A percentile compares a stretch with the other conserved stretches of the same genome.
Evolutionary conservation across 2,888 invertebrate species (phyloP).

Genomic region (Himalopsyche tibetana): DNA sequence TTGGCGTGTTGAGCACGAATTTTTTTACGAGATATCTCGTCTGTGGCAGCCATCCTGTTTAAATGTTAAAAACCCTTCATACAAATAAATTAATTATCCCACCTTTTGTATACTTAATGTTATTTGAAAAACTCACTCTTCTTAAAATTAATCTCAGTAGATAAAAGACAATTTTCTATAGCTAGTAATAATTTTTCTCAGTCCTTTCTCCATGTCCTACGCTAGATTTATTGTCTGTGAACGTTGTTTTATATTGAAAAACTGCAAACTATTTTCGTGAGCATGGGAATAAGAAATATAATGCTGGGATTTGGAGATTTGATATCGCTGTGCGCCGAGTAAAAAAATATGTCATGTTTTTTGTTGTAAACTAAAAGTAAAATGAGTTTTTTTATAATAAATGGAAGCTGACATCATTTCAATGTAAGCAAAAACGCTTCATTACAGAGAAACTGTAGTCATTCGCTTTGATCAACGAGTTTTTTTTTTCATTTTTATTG

Average conservation of each 20-base stretch:
- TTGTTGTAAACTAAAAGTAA: no score
- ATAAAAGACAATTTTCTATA: background rate
- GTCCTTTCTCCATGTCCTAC: background rate
- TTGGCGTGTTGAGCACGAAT: no score
- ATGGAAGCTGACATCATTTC: no score
- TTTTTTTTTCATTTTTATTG: no score
- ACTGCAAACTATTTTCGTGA: slow-evolving; percentile 20
- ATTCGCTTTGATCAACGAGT: no score
- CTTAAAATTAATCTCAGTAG: background rate
- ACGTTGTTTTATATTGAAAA: slow-evolving; percentile 38
- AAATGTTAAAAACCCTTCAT: no score
- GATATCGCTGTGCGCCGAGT: background rate
- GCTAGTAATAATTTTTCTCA: background rate
- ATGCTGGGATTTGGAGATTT: slow-evolving; percentile 3
- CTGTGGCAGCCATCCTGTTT: no score
- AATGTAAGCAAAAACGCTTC: no score
- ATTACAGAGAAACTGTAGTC: no score
- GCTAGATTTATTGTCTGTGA: slow-evolving; percentile 19
- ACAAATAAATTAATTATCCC: background rate
- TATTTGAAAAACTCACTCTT: background rate
- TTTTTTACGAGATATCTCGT: no score
- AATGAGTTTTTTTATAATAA: no score
- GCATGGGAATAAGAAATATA: background rate
- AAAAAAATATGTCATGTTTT: background rate
- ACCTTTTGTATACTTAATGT: background rate